Conservation (phyloP, 1,140 invertebrate genomes). For the Cyphomyrmex costatus region DNA sequence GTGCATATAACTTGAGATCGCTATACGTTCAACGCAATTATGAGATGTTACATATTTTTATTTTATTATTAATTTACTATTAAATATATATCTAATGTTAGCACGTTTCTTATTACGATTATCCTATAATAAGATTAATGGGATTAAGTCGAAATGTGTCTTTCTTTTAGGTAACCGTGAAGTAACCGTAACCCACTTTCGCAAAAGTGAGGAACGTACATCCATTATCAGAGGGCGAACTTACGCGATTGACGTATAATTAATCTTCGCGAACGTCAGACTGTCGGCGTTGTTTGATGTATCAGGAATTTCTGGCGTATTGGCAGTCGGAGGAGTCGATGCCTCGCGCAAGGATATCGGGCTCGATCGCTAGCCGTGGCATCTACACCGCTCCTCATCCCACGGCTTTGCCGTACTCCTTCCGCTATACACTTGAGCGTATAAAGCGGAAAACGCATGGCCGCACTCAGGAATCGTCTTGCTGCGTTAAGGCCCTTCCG, state of each 20-base stretch:
- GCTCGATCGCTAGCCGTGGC: slow-evolving; percentile 27
- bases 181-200: slow-evolving; percentile 36
- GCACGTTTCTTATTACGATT: neutral
- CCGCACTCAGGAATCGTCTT: slow-evolving; percentile 74
- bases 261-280: slow-evolving; percentile 43
- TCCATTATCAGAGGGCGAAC: slow-evolving; percentile 35
- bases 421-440: slow-evolving; percentile 61
- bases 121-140: slow-evolving; percentile 15
- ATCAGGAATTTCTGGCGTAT: slow-evolving; percentile 54
- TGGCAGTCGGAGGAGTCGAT: slow-evolving; percentile 43
- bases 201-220: neutral
- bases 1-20: neutral
- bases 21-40: neutral
- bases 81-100: neutral
- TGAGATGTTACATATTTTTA: neutral
- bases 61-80: neutral
- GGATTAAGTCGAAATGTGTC: neutral
- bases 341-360: slow-evolving; percentile 34
- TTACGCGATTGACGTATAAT: slow-evolving; percentile 48
- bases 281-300: slow-evolving; percentile 25
- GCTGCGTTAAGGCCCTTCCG: slow-evolving; percentile 61
- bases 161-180: neutral
- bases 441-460: slow-evolving; percentile 75
- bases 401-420: slow-evolving; percentile 20
- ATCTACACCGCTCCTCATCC: neutral